Conservation (phyloP, 2,888 invertebrate species). For the Acanthosepion esculentum region DNA sequence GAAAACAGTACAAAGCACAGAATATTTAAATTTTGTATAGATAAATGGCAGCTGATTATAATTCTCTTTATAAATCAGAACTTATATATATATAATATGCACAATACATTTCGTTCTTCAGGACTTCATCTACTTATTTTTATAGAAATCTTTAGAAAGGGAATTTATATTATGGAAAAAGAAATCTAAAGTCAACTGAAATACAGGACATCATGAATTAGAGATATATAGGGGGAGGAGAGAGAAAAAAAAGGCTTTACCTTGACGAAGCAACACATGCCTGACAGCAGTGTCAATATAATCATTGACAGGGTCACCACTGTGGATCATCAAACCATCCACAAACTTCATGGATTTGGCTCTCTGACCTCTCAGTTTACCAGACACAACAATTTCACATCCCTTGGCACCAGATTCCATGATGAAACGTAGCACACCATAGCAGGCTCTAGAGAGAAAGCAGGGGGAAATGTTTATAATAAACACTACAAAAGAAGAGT, state of each 20-base stretch:
- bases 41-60: no score
- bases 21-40: no score
- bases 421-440: slow-evolving; percentile 98
- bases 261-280: slow-evolving; percentile 96
- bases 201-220: no score
- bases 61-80: no score
- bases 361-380: slow-evolving; percentile 98
- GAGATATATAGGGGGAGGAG: no score
- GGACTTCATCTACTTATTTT: no score
- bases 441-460: slow-evolving; percentile 85
- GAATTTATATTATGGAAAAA: no score
- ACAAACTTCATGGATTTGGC: slow-evolving; percentile 99
- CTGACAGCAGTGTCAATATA: slow-evolving; percentile 98
- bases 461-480: background rate
- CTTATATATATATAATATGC: no score
- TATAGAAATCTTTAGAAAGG: no score
- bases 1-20: background rate
- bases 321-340: slow-evolving; percentile 99
- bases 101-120: no score
- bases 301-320: slow-evolving; percentile 98
- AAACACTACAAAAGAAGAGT: background rate
- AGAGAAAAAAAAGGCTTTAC: slow-evolving; percentile 76
- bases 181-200: no score
- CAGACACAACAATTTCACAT: slow-evolving; percentile 98
- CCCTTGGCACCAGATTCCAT: slow-evolving; percentile 98